Evolutionary conservation across 2,113 vertebrate species (phyloP), one percentile per base, ranked within the genome.

Genomic region (Lanius collurio): DNA sequence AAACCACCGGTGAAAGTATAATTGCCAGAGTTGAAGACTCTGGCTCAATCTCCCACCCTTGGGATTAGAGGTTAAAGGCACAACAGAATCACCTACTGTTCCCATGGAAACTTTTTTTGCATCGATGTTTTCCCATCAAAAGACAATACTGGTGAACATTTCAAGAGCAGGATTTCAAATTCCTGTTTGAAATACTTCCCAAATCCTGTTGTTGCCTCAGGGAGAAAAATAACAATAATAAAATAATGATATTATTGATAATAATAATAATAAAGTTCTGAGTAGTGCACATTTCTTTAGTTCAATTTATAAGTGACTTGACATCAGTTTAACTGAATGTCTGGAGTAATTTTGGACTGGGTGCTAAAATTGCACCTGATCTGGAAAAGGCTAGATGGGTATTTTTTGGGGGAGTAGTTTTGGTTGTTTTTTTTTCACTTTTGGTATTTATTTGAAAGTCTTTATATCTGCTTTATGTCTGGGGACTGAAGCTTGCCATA

Each of bases 21-120:
- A 75, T 75, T 91, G 27, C 15, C 41, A 44, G 24, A 94, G 52
- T 18, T 84, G 62, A 95, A 55, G 56, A 46, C 41, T 84, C 37
- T 62, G 21, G 39, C n/a, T 37, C 37, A 37, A 8, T 37, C 37
- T 37, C 37, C 37, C 37, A 70, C 16, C 41, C 23, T 67, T 50
- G 77, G 42, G 35, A 84, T 73, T 47, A 81, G 27, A 89, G 68
- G 47, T 90, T 84, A 88, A 90, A 94, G 80, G 50, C 35, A 94
- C 46, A 83, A 59, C 60, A 90, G 53, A 76, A 73, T 50, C 35
- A 63, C 60, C 79, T 35, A 47, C 64, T 60, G 91, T 96, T 97
- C 83, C 94, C 93, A 95, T 94, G 83, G 94, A 67, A 95, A 97
- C 81, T 92, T 93, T 52, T 96, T 93, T 88, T 94, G 70, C 78